A percentile compares a stretch with the other conserved stretches of the same genome.
Evolutionary conservation across 2,113 vertebrate species (phyloP).

Genomic region (Centrocercus urophasianus): DNA sequence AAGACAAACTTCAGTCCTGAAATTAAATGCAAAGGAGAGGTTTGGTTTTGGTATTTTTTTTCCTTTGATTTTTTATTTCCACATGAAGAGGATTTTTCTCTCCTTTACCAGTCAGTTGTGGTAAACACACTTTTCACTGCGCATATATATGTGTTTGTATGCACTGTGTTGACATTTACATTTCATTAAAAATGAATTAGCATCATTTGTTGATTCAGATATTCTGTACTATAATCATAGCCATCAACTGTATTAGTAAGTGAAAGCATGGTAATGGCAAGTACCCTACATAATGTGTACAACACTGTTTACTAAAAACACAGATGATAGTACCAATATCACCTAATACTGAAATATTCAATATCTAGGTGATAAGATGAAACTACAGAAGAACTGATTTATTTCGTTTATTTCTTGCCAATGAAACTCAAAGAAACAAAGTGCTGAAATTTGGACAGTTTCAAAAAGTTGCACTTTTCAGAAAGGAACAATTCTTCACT

Average conservation of each 20-base stretch:
- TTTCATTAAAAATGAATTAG: neutral
- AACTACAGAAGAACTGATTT: neutral
- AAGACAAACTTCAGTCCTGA: neutral
- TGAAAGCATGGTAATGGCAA: neutral
- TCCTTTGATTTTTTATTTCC: neutral
- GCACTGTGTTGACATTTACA: neutral
- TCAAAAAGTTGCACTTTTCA: neutral
- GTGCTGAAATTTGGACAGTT: neutral
- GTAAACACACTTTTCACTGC: neutral
- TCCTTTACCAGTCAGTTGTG: neutral
- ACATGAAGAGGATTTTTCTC: neutral
- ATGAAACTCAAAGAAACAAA: neutral
- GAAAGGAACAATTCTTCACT: neutral
- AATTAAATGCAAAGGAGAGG: neutral
- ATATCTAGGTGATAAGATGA: neutral
- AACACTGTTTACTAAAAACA: neutral
- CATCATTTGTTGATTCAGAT: neutral
- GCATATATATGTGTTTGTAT: neutral
- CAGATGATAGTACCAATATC: neutral
- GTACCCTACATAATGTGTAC: neutral
- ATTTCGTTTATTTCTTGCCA: neutral
- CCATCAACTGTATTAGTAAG: neutral
- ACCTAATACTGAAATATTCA: neutral
- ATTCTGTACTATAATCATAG: neutral
- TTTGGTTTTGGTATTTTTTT: neutral